Conservation (phyloP, 2,797 vertebrate genomes). For the Tympanoctomys barrerae region DNA sequence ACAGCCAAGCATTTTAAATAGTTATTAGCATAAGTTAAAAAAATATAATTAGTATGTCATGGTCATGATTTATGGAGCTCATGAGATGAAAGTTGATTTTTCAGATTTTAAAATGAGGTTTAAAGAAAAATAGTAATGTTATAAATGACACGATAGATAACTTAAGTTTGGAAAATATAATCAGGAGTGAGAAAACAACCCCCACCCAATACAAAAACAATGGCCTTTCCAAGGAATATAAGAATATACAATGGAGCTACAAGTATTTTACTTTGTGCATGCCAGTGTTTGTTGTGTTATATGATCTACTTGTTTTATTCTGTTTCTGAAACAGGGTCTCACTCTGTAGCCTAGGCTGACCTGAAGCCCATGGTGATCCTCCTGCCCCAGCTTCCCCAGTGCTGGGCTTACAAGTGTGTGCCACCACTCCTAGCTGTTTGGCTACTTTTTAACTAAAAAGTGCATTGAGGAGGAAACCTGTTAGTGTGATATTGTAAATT, state of each 20-base stretch:
- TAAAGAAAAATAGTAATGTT: slow-evolving; percentile 59
- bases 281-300: slow-evolving; percentile 29
- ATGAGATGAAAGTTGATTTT: slow-evolving; percentile 42
- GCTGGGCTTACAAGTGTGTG: neutral
- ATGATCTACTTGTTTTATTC: neutral
- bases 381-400: neutral
- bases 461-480: slow-evolving; percentile 36
- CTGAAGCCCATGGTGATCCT: neutral
- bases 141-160: neutral
- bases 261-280: neutral
- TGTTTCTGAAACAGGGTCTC: neutral
- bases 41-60: slow-evolving; percentile 37
- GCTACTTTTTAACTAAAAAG: neutral
- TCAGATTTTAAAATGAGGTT: slow-evolving; percentile 22
- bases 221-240: neutral
- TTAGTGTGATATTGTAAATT: neutral
- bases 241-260: neutral
- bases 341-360: neutral
- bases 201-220: neutral
- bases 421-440: neutral
- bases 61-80: neutral
- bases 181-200: slow-evolving; percentile 46
- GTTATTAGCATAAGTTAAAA: slow-evolving; percentile 13
- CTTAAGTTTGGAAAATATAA: slow-evolving; percentile 15
- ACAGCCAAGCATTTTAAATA: slow-evolving; percentile 52